These are phyloP conservation scores for Coturnix japonica DNA, from an alignment of 2,113 vertebrate species.

Conservation along the genomic window DNA sequence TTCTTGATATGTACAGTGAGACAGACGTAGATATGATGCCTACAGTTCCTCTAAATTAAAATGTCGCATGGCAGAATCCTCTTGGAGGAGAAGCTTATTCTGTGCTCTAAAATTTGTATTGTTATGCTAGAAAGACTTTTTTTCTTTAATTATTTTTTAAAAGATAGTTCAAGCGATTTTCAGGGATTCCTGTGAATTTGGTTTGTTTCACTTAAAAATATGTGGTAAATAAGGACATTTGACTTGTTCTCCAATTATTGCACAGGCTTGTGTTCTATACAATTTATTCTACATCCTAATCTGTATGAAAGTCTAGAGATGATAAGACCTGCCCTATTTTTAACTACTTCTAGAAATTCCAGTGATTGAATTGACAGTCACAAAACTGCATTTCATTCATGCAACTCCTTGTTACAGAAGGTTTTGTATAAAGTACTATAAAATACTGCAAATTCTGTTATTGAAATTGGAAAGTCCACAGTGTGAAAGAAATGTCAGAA, in stretches of 20 bases:
- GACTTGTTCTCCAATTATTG: background rate
- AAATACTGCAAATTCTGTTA: background rate
- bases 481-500: accelerated
- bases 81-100: accelerated
- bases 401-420: background rate
- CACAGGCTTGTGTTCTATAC: accelerated
- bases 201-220: background rate
- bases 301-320: background rate
- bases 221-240: background rate
- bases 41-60: background rate
- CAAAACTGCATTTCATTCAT: accelerated
- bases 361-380: background rate
- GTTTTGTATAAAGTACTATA: background rate
- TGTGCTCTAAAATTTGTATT: background rate
- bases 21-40: accelerated
- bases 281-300: background rate
- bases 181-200: accelerated
- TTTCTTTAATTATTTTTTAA: no score
- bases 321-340: background rate
- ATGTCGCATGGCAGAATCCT: background rate
- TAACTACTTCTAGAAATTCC: background rate
- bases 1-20: background rate
- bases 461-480: background rate
- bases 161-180: background rate
- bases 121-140: background rate